A percentile compares a stretch with the other conserved stretches of the same genome.
Evolutionary conservation across 2,113 vertebrate species (phyloP).

Genomic region (Rattus rattus): DNA sequence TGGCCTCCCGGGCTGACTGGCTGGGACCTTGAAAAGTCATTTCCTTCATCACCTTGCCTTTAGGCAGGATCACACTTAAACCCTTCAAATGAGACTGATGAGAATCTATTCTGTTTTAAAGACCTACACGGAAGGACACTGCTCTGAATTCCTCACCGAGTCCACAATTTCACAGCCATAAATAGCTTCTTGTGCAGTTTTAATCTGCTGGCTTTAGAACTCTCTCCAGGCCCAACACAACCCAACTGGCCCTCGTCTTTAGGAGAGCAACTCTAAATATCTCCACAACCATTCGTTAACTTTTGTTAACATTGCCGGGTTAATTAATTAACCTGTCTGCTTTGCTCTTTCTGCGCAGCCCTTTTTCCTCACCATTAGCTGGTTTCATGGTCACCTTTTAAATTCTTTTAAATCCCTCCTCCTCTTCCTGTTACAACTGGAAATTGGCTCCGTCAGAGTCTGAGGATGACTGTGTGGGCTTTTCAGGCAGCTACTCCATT

Average conservation of each 20-base stretch:
- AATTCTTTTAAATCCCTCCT: not conserved
- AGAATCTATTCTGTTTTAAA: constrained; percentile 76
- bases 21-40: constrained; percentile 78
- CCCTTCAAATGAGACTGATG: constrained; percentile 79
- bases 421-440: not conserved
- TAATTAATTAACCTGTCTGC: constrained; percentile 55
- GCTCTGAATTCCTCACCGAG: constrained; percentile 44
- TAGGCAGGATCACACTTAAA: constrained; percentile 80
- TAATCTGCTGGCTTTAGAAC: constrained; percentile 4
- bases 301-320: not conserved
- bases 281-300: not conserved
- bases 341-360: not conserved
- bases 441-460: constrained; percentile 16
- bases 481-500: not conserved
- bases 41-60: constrained; percentile 70
- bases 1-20: constrained; percentile 29
- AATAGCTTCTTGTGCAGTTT: constrained; percentile 54
- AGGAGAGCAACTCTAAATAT: not conserved
- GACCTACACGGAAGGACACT: constrained; percentile 66
- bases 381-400: constrained; percentile 13
- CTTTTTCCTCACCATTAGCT: not conserved
- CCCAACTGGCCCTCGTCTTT: not conserved
- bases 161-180: constrained; percentile 44
- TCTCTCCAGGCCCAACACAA: not conserved
- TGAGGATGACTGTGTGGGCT: not conserved